Base-by-base conservation (phyloP, 2,888 invertebrate species). In the Caenorhabditis angaria region DNA sequence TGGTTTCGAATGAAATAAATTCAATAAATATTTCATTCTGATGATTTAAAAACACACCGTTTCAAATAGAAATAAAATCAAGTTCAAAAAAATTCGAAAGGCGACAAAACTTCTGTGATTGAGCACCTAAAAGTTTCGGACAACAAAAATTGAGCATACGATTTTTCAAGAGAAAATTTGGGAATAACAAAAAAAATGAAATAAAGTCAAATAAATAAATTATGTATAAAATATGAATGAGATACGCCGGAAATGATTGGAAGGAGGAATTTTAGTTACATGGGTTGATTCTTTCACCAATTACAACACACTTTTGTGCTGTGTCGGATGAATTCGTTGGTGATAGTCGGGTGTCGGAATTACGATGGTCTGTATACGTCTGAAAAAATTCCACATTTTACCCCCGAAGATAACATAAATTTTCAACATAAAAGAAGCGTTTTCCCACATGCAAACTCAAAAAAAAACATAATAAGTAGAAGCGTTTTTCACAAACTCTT, bases 291-390 rank as follows among this genome's bases (percentile, higher is more conserved):
- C 32, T 32, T 18, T 48, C 20, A 10, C 48, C 18, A 4, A 27
- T 56, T 64, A 72, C 24, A 68, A 61, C 57, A 72, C 65, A 25
- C 64, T 60, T 59, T 72, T 72, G 50, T 66, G 65, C 27, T 72
- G 71, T 32, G 61, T 71, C 28, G 71, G 66, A 64, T 67, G 63
- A 4, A 60, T 64, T 29, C 72, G 67, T 22, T 65, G 65, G 62
- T 67, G 76, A 53, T 85, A 85, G 71, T 85, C 85, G 29, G 85
- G 85, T 41, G 78, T 73, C 32, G 84, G 85, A 48, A 85, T 85
- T 57, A 83, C 76, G 63, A 83, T 70, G 65, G 80, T 69, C 70
- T 79, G 81, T 67, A 83, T 76, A 61, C 82, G 80, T 73, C 82
- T 82, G 74, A 68, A 80, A 70, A 63, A n/a, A 25, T 18, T 18